phyloP scores from a whole-genome alignment of 2,113 vertebrate species.

The Datnioides undecimradiatus region DNA sequence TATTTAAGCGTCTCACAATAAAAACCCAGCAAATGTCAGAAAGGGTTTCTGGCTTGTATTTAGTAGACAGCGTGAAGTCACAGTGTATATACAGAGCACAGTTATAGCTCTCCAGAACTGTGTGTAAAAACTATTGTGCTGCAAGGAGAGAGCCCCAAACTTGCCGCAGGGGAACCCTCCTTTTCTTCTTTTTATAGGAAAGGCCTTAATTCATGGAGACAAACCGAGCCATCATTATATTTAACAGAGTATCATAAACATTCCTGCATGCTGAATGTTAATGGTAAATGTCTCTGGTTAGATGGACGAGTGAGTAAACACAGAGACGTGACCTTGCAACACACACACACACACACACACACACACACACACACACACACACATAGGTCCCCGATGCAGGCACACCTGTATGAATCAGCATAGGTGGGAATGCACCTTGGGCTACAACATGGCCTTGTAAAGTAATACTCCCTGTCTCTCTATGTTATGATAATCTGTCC shows the following conservation, averaged over 20 bases:
- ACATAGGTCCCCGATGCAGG: conserved; percentile 20
- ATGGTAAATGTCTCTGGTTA: conserved; percentile 50
- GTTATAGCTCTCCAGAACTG: conserved; percentile 51
- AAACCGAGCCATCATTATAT: conserved; percentile 71
- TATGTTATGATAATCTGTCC: not conserved
- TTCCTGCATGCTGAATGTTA: conserved; percentile 64
- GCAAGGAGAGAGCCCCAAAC: conserved; percentile 49
- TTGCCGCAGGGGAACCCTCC: conserved; percentile 53
- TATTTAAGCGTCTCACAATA: conserved; percentile 37
- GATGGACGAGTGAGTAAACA: conserved; percentile 48
- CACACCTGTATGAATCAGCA: conserved; percentile 54
- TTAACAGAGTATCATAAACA: conserved; percentile 76
- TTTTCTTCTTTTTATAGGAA: conserved; percentile 70
- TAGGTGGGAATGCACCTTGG: conserved; percentile 45
- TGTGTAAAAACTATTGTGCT: conserved; percentile 64
- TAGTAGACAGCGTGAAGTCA: conserved; percentile 60
- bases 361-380: conserved; percentile 8
- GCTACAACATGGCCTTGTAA: conserved; percentile 28
- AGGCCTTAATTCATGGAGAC: conserved; percentile 69
- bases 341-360: conserved; percentile 13
- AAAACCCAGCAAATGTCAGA: conserved; percentile 51
- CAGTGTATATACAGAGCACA: conserved; percentile 44
- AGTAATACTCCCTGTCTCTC: conserved; percentile 25
- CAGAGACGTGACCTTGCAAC: conserved; percentile 41
- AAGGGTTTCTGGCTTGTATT: conserved; percentile 56